These are phyloP conservation scores for Eutolmus rufibarbis DNA, from an alignment of 2,888 invertebrate species.

Conservation along the genomic window DNA sequence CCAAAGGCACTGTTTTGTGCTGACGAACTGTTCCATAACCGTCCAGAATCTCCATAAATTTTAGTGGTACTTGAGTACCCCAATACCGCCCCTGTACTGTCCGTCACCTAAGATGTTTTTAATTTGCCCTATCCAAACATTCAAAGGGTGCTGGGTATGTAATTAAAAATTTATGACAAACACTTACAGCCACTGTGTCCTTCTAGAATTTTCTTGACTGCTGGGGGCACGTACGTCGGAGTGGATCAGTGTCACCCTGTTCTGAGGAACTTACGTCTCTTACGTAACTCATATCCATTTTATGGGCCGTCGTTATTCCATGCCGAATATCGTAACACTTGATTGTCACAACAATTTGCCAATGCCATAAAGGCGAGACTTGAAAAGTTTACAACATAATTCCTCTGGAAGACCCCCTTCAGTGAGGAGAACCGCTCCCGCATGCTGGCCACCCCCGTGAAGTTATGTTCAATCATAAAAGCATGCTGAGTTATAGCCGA, in stretches of 20 bases:
- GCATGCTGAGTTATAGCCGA: background rate
- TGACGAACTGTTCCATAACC: background rate
- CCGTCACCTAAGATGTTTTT: background rate
- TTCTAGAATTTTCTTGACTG: background rate
- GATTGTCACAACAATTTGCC: slow-evolving; percentile 33
- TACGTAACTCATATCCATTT: slow-evolving; percentile 12
- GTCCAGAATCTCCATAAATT: background rate
- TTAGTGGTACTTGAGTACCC: background rate
- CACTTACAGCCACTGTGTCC: background rate
- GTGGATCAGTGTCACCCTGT: background rate
- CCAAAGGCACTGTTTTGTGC: background rate
- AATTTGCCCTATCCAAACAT: background rate
- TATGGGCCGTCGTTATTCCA: slow-evolving; percentile 7
- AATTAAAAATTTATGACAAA: slow-evolving; percentile 20
- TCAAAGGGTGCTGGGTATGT: background rate
- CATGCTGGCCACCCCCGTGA: background rate
- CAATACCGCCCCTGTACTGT: background rate
- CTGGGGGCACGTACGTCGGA: background rate
- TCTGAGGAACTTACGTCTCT: background rate
- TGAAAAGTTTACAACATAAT: slow-evolving; percentile 32
- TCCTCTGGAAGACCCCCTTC: background rate
- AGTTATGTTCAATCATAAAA: slow-evolving; percentile 15
- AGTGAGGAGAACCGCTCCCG: background rate
- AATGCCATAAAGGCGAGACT: slow-evolving; percentile 25
- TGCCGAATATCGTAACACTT: slow-evolving; percentile 22